Evolutionary conservation across 2,888 invertebrate species (phyloP).

Genomic region (Lycocerus yunnanus): DNA sequence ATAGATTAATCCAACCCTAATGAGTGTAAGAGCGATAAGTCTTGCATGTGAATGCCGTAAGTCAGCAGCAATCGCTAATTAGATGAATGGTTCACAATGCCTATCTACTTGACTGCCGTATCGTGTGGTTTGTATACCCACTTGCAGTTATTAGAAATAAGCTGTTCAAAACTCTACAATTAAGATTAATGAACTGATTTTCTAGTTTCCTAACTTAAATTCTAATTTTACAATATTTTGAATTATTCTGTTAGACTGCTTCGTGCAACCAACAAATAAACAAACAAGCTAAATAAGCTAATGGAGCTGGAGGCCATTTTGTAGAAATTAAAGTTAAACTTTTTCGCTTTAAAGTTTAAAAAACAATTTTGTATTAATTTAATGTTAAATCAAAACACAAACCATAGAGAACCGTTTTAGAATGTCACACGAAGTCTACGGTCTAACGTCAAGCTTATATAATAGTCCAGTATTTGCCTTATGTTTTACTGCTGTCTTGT

Average conservation of each 20-base stretch:
- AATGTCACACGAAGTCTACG: too few relatives aligned
- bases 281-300: background rate
- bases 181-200: conserved; percentile 39
- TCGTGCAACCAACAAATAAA: background rate
- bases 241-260: background rate
- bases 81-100: conserved; percentile 55
- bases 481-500: too few relatives aligned
- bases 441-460: too few relatives aligned
- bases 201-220: conserved; percentile 5
- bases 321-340: background rate
- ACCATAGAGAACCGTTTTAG: too few relatives aligned
- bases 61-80: conserved; percentile 56
- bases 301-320: background rate
- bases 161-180: conserved; percentile 34
- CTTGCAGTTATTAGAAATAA: conserved; percentile 48
- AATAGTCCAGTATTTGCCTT: too few relatives aligned
- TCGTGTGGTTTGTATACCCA: conserved; percentile 53
- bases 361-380: too few relatives aligned
- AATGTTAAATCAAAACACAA: too few relatives aligned
- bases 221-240: background rate
- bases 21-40: conserved; percentile 59
- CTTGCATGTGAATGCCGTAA: conserved; percentile 55
- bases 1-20: conserved; percentile 58
- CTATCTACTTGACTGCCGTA: conserved; percentile 54
- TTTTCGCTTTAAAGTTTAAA: background rate